Evolutionary conservation across 2,888 invertebrate genomes (phyloP), one percentile per base, ranked within the genome.

Genomic region (Netelia inedita): DNA sequence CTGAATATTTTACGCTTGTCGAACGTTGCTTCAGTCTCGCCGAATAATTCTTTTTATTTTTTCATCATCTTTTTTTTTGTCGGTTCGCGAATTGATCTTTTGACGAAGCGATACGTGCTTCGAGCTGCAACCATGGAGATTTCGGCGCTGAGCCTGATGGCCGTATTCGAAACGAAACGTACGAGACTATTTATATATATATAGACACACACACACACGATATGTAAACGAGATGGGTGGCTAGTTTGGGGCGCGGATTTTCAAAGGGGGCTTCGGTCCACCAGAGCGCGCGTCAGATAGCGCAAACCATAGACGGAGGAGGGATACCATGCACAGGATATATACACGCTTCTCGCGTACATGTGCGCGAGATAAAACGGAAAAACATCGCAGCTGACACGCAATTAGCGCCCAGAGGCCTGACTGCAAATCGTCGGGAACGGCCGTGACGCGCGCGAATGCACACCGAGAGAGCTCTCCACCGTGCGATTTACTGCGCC

Each of bases 351-450:
- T 41, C 55, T 75, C 55, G 73, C 43, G 66, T 73, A 50, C 74
- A 63, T 41, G 63, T 63, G 63, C 55, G 68, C 79, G 61, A 74
- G 79, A 89, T 91, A 90, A 91, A 91, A 91, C 84, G 89, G 89
- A 88, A 75, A 89, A 85, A 84, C 88, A 82, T 86, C 79, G 86
- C 78, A 79, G 85, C 80, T 88, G 89, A 89, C 89, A 86, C 82
- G 87, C 89, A 89, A 89, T 89, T 89, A 89, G 87, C 87, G 87
- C 85, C 76, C 16, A 57, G 71, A 66, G 43, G 71, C 87, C 28
- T 63, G 87, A 86, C 85, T 88, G 89, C 88, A 89, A 90, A 90
- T 91, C 88, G 91, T 87, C 87, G 88, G 83, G 83, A 83, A 85
- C 86, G 85, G 75, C 84, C 85, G 87, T 86, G 85, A 80, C 71